Base-by-base conservation (phyloP, 2,888 invertebrate genomes). In the Mamestra brassicae region DNA sequence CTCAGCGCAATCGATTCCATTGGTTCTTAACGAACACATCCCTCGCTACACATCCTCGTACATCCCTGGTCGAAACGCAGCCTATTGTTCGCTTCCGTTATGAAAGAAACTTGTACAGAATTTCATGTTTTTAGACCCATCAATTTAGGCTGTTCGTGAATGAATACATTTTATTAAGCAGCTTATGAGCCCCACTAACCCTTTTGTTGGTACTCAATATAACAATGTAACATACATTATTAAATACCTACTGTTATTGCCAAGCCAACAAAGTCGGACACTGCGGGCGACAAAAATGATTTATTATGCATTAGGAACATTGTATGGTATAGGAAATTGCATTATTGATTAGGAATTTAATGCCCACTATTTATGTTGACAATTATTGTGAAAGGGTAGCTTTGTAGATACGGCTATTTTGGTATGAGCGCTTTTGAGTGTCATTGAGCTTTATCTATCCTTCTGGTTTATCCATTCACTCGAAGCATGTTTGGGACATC, bases 281-380 rank as follows among this genome's bases (percentile, higher is more conserved):
- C n/a, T 55, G 68, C 10, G 36, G 45, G 74, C 67, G 74, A n/a
- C 52, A 54, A 47, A 67, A 74, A 34, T 67, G 58, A 74, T 75
- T 67, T 60, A 75, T 45, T 74, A 75, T 75, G 60, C 74, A 61
- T 68, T 68, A 38, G 47, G 26, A 61, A 58, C 58, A 73, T 60
- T 64, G 60, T 34, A 34, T 61, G 26, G 34, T 71, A 36, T 71
- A 65, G 47, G 69, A 47, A 45, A 70, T 74, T 71, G 42, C 64
- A 81, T 64, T 71, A 65, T 74, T 68, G 58, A 74, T 74, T 67
- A 38, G 60, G 6, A 71, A n/a, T 76, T 55, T 63, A 71, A 76
- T 67, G 36, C 45, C 3, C 13, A 34, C 5, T 36, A 54, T 74
- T 69, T 58, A 47, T 78, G 36, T 64, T 42, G 58, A 42, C 38